Conservation (phyloP, 2,113 vertebrate genomes). For the Myotis yumanensis region DNA sequence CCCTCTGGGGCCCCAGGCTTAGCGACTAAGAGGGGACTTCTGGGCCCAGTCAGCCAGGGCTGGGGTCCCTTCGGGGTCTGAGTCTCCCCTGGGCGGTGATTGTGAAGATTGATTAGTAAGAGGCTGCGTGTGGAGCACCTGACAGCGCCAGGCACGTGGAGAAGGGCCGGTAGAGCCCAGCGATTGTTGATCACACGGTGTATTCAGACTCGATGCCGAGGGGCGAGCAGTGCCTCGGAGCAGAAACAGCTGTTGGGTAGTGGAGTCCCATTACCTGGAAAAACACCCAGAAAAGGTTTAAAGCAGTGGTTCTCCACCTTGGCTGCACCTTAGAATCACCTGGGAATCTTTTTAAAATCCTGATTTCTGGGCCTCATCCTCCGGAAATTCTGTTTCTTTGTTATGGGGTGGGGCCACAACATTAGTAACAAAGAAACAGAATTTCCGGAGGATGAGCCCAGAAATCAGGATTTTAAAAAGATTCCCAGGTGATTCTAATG, state of each 20-base stretch:
- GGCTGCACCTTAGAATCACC: no score
- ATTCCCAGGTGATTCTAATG: no score
- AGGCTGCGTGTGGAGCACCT: accelerated
- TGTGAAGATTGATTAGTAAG: background rate
- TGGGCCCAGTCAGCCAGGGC: background rate
- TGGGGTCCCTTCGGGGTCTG: background rate
- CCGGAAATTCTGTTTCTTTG: no score
- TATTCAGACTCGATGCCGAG: accelerated
- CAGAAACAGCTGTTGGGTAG: background rate
- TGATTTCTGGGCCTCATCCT: no score
- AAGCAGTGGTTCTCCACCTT: no score
- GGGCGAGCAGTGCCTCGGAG: background rate
- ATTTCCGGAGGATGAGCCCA: no score
- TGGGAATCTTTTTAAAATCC: no score
- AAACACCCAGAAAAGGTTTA: no score
- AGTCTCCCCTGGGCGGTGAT: background rate
- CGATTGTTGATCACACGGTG: accelerated
- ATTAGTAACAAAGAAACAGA: no score
- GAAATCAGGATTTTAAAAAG: no score
- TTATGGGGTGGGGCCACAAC: no score
- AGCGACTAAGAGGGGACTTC: background rate
- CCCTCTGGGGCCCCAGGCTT: background rate
- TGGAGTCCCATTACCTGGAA: background rate
- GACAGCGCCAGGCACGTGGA: accelerated
- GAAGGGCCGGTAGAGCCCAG: accelerated